Evolutionary conservation across 2,797 vertebrate genomes (phyloP).

Genomic region (Sebastes ruberrimus): DNA sequence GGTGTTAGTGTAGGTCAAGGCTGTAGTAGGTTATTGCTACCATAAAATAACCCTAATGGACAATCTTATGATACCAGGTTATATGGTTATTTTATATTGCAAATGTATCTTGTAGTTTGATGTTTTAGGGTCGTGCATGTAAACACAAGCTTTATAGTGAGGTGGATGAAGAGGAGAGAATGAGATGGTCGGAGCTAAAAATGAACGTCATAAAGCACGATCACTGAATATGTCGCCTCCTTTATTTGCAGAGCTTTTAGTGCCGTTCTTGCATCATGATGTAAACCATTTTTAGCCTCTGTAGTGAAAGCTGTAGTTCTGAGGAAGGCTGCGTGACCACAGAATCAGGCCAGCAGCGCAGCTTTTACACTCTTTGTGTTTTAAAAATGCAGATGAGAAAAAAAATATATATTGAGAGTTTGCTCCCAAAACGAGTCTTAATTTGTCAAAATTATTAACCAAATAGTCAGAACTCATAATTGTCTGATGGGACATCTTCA

Average conservation of each 20-base stretch:
- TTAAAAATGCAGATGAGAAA: not conserved
- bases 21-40: conserved; percentile 38
- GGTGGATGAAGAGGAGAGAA: conserved; percentile 24
- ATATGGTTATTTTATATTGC: not conserved
- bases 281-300: conserved; percentile 3
- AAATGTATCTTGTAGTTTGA: conserved; percentile 7
- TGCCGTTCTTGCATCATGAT: conserved; percentile 45
- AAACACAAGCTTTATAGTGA: conserved; percentile 22
- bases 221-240: conserved; percentile 37
- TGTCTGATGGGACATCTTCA: not conserved
- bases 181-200: conserved; percentile 18
- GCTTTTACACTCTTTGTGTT: not conserved
- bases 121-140: conserved; percentile 12
- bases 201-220: conserved; percentile 58
- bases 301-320: not conserved
- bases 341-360: not conserved
- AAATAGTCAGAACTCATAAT: not conserved
- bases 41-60: conserved; percentile 46
- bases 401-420: not conserved
- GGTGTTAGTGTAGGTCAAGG: conserved; percentile 29
- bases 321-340: not conserved
- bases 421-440: not conserved
- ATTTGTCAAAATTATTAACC: not conserved
- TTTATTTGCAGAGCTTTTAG: conserved; percentile 56
- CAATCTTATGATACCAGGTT: not conserved